Evolutionary conservation across 1,140 invertebrate species (phyloP), one percentile per base, ranked within the genome.

Genomic region (Drosophila santomea): DNA sequence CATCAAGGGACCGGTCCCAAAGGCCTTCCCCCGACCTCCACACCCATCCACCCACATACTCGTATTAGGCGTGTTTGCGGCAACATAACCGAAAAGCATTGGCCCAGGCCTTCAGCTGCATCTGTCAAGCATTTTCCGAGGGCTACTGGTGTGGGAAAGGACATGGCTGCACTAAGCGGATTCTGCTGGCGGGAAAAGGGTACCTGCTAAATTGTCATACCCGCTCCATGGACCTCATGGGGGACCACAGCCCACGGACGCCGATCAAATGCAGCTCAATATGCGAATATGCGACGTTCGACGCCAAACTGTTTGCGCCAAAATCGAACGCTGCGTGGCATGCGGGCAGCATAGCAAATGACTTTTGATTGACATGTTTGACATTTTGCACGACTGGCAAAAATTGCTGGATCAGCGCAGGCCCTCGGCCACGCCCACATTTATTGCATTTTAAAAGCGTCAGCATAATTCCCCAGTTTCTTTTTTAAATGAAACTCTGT

Each of bases 281-380:
- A 57, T 48, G 52, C 44, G 73, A 59, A 66, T 56, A 57, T 48
- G 52, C 48, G 73, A 60, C 44, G 28, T 56, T 51, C 47, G 58
- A 56, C 48, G 63, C 69, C 64, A 72, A 63, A 66, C 60, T 60
- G 58, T 66, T 71, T 25, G 45, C 56, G 36, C 64, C 57, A 84
- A 80, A 74, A 54, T 77, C 73, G 78, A 64, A 45, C 75, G 78
- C 52, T 68, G 60, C 43, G 63, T 69, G 71, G 66, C 61, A 78
- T 64, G 69, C 69, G 44, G 67, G 28, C 48, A 62, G 73, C 58
- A 83, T 68, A 69, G 76, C 79, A 84, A 89, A 89, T 89, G 84
- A 84, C 84, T 78, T 89, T 89, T 89, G 84, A 89, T 89, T 84
- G 84, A 89, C 84, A 80, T 89, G 84, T 89, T 89, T 89, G 84